Conservation (phyloP, 2,797 vertebrate genomes). For the Threskiornis aethiopicus region DNA sequence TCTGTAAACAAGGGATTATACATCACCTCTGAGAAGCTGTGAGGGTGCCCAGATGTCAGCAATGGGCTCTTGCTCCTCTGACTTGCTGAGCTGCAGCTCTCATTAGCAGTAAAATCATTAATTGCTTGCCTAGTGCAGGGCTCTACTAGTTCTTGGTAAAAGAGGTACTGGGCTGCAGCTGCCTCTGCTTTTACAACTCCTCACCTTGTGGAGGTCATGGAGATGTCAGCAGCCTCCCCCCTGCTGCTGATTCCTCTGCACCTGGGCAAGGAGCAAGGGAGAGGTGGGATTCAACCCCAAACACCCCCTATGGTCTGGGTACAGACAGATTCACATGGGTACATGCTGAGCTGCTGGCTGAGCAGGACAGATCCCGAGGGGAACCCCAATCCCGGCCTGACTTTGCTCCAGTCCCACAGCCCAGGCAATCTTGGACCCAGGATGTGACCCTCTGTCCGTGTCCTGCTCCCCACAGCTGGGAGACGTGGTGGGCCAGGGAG, state of each 20-base stretch:
- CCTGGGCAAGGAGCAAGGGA: neutral
- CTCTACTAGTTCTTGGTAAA: neutral
- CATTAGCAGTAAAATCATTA: neutral
- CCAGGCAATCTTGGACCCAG: neutral
- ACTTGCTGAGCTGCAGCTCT: neutral
- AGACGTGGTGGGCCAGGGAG: fast-evolving
- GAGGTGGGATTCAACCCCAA: neutral
- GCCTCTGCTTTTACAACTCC: neutral
- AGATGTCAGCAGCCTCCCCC: neutral
- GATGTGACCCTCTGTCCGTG: fast-evolving
- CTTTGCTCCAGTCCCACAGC: neutral
- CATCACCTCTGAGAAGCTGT: neutral
- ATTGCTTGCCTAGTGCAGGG: neutral
- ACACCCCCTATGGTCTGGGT: neutral
- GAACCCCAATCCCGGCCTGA: neutral
- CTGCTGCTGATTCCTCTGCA: neutral
- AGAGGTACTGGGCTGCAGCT: neutral
- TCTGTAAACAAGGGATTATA: neutral
- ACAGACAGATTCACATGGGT: fast-evolving
- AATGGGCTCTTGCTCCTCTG: neutral
- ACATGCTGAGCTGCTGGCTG: neutral
- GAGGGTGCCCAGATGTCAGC: neutral
- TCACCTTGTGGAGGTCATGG: neutral
- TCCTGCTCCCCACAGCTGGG: neutral
- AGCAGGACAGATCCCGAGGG: neutral